These are phyloP conservation scores for Trissolcus brochymenae DNA, from an alignment of 2,888 invertebrate species.

Conservation along the genomic window DNA sequence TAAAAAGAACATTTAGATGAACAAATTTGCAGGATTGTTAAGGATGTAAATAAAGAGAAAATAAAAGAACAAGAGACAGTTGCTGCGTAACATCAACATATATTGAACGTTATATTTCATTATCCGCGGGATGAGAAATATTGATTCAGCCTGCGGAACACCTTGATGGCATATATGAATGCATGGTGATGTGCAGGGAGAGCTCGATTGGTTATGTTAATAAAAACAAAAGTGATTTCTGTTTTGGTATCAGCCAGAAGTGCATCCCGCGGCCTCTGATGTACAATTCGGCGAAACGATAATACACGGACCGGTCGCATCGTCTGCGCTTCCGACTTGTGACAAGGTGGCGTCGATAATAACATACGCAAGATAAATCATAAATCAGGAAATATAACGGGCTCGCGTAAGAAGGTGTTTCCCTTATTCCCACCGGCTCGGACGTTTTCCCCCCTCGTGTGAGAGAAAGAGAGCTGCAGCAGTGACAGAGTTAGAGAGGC, in stretches of 20 bases:
- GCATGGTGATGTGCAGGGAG: constrained; percentile 9
- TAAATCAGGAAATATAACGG: constrained; percentile 50
- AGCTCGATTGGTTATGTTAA: constrained; percentile 2
- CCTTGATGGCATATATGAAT: constrained; percentile 38
- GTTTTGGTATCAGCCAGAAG: constrained; percentile 49
- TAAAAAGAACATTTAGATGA: too few relatives aligned
- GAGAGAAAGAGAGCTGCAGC: constrained; percentile 36
- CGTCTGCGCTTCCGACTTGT: constrained; percentile 52
- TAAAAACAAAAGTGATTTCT: constrained; percentile 35
- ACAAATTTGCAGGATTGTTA: background rate
- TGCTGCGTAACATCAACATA: too few relatives aligned
- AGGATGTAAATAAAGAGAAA: background rate
- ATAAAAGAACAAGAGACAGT: background rate
- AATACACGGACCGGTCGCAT: constrained; percentile 56
- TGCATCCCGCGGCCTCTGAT: constrained; percentile 58
- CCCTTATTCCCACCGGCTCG: constrained; percentile 50
- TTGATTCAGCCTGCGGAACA: constrained; percentile 48
- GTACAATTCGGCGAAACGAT: constrained; percentile 57
- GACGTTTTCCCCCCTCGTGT: constrained; percentile 51
- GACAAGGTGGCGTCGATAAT: constrained; percentile 39
- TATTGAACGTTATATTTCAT: constrained; percentile 30
- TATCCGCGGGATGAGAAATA: constrained; percentile 28
- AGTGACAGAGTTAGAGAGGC: constrained; percentile 59
- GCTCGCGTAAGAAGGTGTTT: constrained; percentile 55
- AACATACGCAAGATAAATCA: constrained; percentile 14